Conservation (phyloP, 2,113 vertebrate species). For the Cichladusa arquata region DNA sequence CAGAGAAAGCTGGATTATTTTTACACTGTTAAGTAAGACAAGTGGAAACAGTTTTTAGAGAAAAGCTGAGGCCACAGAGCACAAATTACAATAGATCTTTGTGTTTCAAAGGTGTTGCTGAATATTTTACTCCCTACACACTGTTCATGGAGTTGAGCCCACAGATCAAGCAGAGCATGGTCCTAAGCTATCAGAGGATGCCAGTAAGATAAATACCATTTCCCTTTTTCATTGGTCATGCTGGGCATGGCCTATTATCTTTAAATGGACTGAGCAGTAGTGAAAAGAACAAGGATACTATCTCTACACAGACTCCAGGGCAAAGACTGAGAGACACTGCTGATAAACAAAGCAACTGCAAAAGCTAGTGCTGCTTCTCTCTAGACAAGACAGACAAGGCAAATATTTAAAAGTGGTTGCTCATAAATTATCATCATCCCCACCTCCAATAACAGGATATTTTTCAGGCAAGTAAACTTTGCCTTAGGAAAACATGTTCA, state of each 20-base stretch:
- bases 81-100: conserved; percentile 30
- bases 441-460: background rate
- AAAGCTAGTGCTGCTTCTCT: background rate
- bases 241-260: conserved; percentile 35
- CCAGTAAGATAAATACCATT: conserved; percentile 18
- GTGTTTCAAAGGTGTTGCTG: conserved; percentile 28
- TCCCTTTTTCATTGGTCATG: conserved; percentile 37
- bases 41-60: conserved; percentile 6
- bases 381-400: background rate
- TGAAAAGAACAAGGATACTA: conserved; percentile 37
- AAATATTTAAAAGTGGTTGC: conserved; percentile 17
- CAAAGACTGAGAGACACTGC: background rate
- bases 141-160: background rate
- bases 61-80: conserved; percentile 8
- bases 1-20: conserved; percentile 32
- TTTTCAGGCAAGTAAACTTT: conserved; percentile 26
- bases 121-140: conserved; percentile 2
- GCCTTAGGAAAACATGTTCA: conserved; percentile 19
- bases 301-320: background rate
- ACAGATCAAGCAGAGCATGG: conserved; percentile 5
- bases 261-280: conserved; percentile 11
- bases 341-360: conserved; percentile 42
- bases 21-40: background rate
- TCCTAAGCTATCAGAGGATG: conserved; percentile 23
- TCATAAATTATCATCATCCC: background rate